Evolutionary conservation across 2,113 vertebrate species (phyloP).

Genomic region (Vulpes ferrilata): DNA sequence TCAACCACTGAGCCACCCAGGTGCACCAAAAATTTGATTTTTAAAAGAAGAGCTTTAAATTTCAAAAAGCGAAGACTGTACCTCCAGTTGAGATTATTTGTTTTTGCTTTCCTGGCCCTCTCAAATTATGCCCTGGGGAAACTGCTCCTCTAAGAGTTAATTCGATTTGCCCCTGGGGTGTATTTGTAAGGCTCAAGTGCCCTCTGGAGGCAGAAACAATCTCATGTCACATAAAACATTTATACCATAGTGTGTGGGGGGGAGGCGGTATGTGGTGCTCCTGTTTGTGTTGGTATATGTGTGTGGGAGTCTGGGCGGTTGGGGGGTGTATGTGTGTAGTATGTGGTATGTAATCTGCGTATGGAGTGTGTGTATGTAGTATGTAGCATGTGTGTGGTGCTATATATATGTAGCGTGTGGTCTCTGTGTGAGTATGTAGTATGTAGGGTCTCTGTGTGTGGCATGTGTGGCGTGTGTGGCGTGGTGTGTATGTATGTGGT

Average conservation of each 20-base stretch:
- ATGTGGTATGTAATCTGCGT: neutral
- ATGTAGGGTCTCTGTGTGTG: neutral
- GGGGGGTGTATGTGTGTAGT: neutral
- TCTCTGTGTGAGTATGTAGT: neutral
- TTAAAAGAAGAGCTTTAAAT: neutral
- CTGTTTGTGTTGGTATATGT: neutral
- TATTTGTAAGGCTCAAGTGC: constrained; percentile 14
- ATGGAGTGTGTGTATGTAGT: neutral
- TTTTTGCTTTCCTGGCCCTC: neutral
- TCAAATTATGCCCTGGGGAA: neutral
- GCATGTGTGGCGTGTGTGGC: no score
- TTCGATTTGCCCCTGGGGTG: neutral
- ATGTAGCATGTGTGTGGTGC: neutral
- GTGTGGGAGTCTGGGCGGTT: neutral
- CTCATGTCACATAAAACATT: neutral
- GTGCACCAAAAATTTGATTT: neutral
- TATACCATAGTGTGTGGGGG: neutral
- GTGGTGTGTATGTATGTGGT: neutral
- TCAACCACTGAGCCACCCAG: no score
- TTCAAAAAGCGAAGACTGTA: neutral
- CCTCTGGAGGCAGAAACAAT: constrained; percentile 26
- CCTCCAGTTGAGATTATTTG: neutral
- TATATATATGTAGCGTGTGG: neutral
- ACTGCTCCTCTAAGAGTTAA: neutral
- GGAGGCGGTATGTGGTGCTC: neutral